phyloP scores from a whole-genome alignment of 2,113 vertebrate species.

The Elaphurus davidianus region DNA sequence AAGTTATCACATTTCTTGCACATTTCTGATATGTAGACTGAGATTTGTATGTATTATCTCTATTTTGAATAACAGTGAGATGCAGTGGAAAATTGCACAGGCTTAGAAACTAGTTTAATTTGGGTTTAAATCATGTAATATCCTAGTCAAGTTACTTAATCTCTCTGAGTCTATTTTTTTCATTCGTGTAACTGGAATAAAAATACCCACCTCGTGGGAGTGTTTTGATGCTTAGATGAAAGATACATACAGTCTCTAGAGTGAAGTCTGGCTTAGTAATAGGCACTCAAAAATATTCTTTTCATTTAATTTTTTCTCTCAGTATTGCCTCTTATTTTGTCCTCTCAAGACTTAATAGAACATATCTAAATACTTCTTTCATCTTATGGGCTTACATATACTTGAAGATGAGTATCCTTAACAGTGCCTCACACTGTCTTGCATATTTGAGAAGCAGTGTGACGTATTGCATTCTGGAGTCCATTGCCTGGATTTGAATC shows the following conservation, averaged over 20 bases:
- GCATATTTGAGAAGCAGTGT: neutral
- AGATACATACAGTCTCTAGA: neutral
- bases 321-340: neutral
- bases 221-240: neutral
- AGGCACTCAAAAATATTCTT: neutral
- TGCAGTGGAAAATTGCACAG: neutral
- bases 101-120: neutral
- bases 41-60: neutral
- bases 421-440: neutral
- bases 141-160: neutral
- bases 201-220: neutral
- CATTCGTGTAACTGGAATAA: neutral
- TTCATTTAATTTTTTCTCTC: neutral
- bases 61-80: neutral
- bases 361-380: neutral
- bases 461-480: neutral
- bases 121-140: neutral
- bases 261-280: neutral
- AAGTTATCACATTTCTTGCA: neutral
- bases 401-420: neutral
- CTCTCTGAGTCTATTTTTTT: neutral
- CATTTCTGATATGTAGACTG: neutral
- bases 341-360: neutral
- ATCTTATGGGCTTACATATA: neutral
- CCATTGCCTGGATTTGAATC: neutral